These are phyloP conservation scores for Eurypyga helias DNA, from an alignment of 2,113 vertebrate species.

Conservation along the genomic window DNA sequence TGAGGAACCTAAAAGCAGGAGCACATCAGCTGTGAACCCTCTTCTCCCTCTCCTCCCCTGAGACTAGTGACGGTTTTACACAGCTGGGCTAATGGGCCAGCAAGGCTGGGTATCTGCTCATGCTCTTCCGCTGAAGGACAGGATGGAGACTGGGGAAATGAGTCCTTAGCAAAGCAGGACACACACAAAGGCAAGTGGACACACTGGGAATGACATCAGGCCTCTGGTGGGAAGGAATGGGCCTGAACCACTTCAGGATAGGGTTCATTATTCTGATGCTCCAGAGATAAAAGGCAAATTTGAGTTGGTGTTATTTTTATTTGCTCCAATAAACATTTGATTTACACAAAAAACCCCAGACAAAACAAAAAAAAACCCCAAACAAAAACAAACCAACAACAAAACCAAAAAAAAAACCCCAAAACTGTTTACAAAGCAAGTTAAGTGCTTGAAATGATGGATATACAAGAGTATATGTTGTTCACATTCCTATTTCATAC, in stretches of 20 bases:
- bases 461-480: constrained; percentile 71
- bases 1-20: neutral
- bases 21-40: neutral
- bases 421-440: constrained; percentile 71
- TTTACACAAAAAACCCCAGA: constrained; percentile 66
- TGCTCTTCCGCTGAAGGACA: neutral
- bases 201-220: neutral
- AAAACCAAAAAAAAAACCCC: neutral
- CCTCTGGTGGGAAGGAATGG: neutral
- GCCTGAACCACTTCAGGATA: neutral
- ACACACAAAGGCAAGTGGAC: neutral
- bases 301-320: constrained; percentile 74
- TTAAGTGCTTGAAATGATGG: constrained; percentile 74
- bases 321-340: constrained; percentile 72
- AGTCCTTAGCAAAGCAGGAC: neutral
- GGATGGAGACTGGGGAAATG: neutral
- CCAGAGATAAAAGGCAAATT: neutral
- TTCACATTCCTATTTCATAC: constrained; percentile 81
- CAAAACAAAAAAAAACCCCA: neutral
- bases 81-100: neutral
- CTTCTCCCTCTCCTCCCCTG: neutral
- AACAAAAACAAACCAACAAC: neutral
- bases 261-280: neutral
- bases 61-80: neutral
- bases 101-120: neutral